Conservation (phyloP, 2,113 vertebrate genomes). For the Phasianus colchicus region DNA sequence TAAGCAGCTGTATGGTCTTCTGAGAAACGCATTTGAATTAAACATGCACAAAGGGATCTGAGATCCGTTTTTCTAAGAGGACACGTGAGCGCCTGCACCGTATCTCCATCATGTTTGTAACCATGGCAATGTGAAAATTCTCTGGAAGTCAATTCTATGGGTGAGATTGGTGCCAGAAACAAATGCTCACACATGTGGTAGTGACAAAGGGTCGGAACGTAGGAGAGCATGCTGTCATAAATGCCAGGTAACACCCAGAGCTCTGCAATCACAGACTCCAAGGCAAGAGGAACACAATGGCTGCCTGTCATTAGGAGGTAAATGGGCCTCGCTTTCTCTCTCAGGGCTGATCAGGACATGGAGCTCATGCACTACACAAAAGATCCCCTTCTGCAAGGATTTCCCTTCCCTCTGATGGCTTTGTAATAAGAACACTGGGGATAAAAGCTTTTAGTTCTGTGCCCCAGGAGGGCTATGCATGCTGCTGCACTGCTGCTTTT, state of each 20-base stretch:
- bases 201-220: not conserved
- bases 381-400: not conserved
- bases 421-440: not conserved
- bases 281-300: not conserved
- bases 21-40: not conserved
- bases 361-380: not conserved
- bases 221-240: not conserved
- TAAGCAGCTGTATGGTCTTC: not conserved
- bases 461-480: not conserved
- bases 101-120: constrained; percentile 20
- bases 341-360: not conserved
- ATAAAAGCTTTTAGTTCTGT: not conserved
- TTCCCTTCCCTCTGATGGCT: not conserved
- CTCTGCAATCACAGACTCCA: not conserved
- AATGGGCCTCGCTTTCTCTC: not conserved
- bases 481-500: not conserved
- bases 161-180: not conserved
- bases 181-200: not conserved
- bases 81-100: not conserved
- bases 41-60: not conserved
- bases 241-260: not conserved
- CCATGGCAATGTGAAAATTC: constrained; percentile 41
- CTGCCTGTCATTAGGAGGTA: not conserved
- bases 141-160: not conserved
- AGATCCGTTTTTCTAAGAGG: not conserved